phyloP scores from a whole-genome alignment of 2,113 vertebrate species.

The Pelusios castaneus region DNA sequence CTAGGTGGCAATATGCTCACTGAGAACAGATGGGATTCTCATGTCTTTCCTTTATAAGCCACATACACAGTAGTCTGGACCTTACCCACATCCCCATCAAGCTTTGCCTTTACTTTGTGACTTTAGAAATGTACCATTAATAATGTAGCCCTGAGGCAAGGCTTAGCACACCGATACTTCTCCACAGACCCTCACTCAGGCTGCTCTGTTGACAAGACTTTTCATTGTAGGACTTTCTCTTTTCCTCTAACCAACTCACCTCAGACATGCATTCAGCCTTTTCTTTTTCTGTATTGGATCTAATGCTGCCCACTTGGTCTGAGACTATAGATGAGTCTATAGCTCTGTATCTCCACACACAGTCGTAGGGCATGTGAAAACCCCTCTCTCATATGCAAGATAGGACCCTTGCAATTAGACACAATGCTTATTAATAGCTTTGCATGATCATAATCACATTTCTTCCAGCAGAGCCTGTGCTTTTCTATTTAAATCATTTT shows the following conservation, averaged over 20 bases:
- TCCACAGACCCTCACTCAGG: background rate
- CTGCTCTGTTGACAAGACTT: background rate
- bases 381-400: background rate
- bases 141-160: background rate
- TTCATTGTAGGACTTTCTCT: background rate
- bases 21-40: background rate
- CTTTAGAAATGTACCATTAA: background rate
- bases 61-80: fast-evolving
- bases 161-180: background rate
- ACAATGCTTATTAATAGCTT: background rate
- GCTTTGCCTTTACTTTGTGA: background rate
- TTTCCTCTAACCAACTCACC: background rate
- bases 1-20: slow-evolving; percentile 25
- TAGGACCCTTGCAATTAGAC: background rate
- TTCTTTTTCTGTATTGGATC: background rate
- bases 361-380: background rate
- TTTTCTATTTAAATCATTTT: background rate
- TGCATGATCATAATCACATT: background rate
- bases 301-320: background rate
- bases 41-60: background rate
- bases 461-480: background rate
- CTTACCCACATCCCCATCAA: background rate
- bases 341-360: background rate
- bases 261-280: background rate
- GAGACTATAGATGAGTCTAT: background rate